Percentiles rank a stretch among this genome's conserved stretches.
These are phyloP conservation scores for Amblyraja radiata DNA, from an alignment of 2,797 vertebrate species.

Conservation along the genomic window DNA sequence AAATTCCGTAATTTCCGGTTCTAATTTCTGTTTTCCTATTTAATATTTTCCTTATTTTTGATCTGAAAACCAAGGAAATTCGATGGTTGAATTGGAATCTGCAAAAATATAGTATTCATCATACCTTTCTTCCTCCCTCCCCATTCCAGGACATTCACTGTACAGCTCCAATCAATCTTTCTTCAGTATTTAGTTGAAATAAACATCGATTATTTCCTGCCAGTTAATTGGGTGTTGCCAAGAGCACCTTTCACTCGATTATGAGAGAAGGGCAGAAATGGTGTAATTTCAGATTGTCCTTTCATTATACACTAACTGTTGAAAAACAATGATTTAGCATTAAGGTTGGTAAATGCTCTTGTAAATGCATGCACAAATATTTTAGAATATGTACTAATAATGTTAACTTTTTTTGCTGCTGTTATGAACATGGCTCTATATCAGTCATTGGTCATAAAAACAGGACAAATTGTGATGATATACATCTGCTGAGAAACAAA, in stretches of 20 bases:
- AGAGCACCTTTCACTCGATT: not conserved
- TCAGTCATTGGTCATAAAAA: not conserved
- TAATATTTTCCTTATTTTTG: not conserved
- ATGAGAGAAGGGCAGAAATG: not conserved
- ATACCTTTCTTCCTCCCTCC: not conserved
- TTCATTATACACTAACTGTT: not conserved
- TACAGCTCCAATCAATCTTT: not conserved
- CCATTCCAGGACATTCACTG: not conserved
- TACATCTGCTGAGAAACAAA: not conserved
- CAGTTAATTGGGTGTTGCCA: not conserved
- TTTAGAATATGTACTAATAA: not conserved
- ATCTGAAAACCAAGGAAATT: not conserved
- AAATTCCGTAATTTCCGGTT: not conserved
- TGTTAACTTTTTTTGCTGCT: not conserved
- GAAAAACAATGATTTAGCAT: not conserved
- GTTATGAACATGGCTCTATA: not conserved
- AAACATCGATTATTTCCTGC: not conserved
- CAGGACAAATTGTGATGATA: not conserved
- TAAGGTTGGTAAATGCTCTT: slow-evolving; percentile 14
- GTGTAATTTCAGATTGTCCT: not conserved
- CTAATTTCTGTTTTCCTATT: not conserved
- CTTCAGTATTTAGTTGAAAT: not conserved
- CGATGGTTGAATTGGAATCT: not conserved
- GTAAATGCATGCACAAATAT: not conserved
- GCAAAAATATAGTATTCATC: not conserved